Conservation (phyloP, 2,113 vertebrate genomes). For the Crotalus tigris region DNA sequence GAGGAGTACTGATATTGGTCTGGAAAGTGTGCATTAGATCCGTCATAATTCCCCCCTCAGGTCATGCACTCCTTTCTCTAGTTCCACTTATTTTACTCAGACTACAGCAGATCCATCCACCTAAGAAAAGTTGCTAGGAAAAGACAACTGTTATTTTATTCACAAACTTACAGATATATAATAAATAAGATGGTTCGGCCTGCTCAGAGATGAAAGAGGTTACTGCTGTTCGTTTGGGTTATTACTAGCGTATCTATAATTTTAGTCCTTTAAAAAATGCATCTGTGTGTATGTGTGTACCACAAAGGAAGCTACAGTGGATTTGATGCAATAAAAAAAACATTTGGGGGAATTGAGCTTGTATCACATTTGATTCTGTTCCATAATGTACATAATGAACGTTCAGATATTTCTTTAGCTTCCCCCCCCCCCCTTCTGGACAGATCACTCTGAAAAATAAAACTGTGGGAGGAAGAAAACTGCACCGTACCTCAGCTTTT, state of each 20-base stretch:
- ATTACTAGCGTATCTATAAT: neutral
- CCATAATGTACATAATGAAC: neutral
- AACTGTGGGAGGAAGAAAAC: neutral
- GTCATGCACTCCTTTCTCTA: neutral
- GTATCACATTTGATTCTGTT: neutral
- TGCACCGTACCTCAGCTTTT: neutral
- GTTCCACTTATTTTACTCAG: neutral
- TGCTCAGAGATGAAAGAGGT: neutral
- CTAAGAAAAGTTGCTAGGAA: neutral
- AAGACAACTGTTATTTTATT: neutral
- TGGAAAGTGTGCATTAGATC: neutral
- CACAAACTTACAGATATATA: neutral
- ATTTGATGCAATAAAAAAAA: neutral
- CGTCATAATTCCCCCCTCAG: neutral
- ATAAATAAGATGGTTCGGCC: neutral
- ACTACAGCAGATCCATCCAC: neutral
- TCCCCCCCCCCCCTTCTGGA: neutral
- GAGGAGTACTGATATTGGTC: neutral
- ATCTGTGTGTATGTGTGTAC: neutral
- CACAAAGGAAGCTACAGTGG: neutral
- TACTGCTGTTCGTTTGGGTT: neutral
- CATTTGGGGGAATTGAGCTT: neutral
- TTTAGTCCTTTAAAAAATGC: neutral
- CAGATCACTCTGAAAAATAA: neutral
- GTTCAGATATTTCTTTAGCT: neutral